Percentiles rank a stretch among this genome's conserved stretches.
phyloP scores from a whole-genome alignment of 2,888 invertebrate species.

The Heliconius cydno region DNA sequence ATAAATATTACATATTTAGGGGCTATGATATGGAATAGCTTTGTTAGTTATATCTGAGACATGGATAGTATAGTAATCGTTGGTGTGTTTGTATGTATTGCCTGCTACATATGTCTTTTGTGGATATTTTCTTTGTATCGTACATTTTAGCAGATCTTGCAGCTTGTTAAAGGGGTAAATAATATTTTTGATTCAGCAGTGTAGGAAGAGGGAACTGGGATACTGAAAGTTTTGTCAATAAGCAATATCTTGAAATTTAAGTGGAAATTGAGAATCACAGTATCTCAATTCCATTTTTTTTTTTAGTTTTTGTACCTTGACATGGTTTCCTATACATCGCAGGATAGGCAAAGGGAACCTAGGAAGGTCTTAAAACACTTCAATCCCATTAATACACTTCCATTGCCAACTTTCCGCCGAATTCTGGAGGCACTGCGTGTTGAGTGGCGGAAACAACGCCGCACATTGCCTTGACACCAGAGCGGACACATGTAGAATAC shows the following conservation, averaged over 20 bases:
- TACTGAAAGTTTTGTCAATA: no score
- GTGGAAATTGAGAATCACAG: no score
- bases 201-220: not conserved
- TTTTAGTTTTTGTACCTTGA: no score
- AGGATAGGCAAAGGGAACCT: no score
- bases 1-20: conserved; percentile 50
- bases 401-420: not conserved
- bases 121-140: not conserved
- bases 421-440: not conserved
- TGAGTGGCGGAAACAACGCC: not conserved
- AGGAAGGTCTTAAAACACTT: not conserved
- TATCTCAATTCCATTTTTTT: no score
- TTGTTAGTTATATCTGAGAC: conserved; percentile 16
- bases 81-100: not conserved
- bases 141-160: not conserved
- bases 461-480: not conserved
- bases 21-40: conserved; percentile 10
- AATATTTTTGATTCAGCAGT: not conserved
- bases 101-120: not conserved
- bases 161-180: not conserved
- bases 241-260: no score
- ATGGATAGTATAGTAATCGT: conserved; percentile 17
- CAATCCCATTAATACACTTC: not conserved
- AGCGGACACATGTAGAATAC: not conserved
- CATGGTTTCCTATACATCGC: no score